Conservation (phyloP, 2,113 vertebrate genomes). For the Peromyscus polionotus region DNA sequence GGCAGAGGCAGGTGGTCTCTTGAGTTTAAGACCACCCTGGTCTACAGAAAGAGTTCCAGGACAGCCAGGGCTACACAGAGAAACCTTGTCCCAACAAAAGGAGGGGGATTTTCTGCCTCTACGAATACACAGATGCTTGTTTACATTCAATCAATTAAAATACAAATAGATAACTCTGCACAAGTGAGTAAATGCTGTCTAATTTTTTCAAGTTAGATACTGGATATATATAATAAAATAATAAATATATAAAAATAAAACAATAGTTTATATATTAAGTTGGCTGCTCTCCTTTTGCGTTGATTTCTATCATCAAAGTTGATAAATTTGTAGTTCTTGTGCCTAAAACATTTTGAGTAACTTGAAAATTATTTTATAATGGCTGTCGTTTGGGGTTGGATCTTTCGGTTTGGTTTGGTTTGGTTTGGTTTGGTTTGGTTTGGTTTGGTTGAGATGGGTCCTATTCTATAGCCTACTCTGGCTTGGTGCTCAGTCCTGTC, state of each 20-base stretch:
- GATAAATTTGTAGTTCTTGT: neutral
- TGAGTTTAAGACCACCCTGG: no score
- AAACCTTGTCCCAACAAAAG: neutral
- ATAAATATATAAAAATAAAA: no score
- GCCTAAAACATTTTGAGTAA: slow-evolving; percentile 55
- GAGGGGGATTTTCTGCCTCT: neutral
- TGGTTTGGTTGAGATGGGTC: neutral
- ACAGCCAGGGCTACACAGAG: neutral
- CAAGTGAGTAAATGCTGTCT: slow-evolving; percentile 42
- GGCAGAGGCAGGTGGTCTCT: neutral
- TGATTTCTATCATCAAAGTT: slow-evolving; percentile 24
- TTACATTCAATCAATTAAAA: slow-evolving; percentile 51
- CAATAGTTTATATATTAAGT: neutral
- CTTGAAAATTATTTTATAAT: neutral
- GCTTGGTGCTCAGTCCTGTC: neutral
- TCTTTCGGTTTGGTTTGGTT: neutral
- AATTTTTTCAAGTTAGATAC: neutral
- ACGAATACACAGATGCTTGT: slow-evolving; percentile 18
- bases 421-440: neutral
- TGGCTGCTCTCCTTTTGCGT: slow-evolving; percentile 16
- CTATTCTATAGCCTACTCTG: neutral
- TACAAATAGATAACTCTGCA: slow-evolving; percentile 5
- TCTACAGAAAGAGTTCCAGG: neutral
- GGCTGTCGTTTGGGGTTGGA: neutral
- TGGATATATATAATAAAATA: neutral